Evolutionary conservation across 2,113 vertebrate genomes (phyloP), one percentile per base, ranked within the genome.

Genomic region (Ochotona princeps): DNA sequence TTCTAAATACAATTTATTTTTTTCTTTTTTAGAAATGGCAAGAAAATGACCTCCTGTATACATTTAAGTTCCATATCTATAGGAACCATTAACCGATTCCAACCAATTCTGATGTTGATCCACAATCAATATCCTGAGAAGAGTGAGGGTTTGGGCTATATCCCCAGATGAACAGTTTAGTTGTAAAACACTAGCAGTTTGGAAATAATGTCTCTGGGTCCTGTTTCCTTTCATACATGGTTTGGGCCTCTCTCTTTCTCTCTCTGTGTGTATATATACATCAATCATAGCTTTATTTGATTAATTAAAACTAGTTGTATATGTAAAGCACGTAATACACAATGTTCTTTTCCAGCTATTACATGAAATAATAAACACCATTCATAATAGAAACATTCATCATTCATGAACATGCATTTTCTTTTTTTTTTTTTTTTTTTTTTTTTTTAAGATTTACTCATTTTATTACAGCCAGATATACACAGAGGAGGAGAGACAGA

Each of bases 331-430:
- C 38, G 12, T 61, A 81, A 78, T 20, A 66, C 21, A 82, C 30
- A 17, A 18, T 35, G 23, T 66, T 80, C 23, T 35, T 83, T 91
- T 35, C 74, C 61, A 91, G 10, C 32, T 80, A 60, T 89, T 90
- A 49, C n/a, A 80, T 73, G 70, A 72, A 15, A 23, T 20, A 87
- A 85, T 92, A 63, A 76, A 67, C 93, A 15, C 30, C 57, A 25
- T 83, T 90, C 35, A 44, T 80, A 38, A 80, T 44, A 67, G 70
- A 92, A 85, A 87, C 21, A 47, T 30, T 89, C 28, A 67, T 20
- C 84, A 76, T 38, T 76, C n/a, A 85, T 1, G 5, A 91, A 73
- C 79, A n/a, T 66, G 38, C 49, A 18, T 20, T 90, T 80, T n/a
- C 44, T 66, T n/a, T n/a, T n/a, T n/a, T n/a, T n/a, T n/a, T n/a